These are phyloP conservation scores for Pituophis catenifer DNA, from an alignment of 2,113 vertebrate genomes.

Conservation along the genomic window DNA sequence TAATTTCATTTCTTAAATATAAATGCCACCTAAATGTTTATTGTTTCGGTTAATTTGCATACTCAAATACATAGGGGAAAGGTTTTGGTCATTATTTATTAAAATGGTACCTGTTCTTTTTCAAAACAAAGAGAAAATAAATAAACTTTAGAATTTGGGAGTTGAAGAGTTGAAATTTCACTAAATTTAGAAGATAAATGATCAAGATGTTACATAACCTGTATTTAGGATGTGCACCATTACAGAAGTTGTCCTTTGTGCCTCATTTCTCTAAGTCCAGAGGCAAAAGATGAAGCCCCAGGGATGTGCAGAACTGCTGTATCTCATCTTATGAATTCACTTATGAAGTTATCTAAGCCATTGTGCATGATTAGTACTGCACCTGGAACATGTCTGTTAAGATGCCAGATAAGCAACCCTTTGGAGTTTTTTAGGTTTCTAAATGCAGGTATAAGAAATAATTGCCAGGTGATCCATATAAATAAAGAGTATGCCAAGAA, in stretches of 20 bases:
- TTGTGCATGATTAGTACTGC: background rate
- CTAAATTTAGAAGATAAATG: background rate
- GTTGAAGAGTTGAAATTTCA: background rate
- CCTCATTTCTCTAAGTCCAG: background rate
- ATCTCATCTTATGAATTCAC: background rate
- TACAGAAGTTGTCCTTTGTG: background rate
- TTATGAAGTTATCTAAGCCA: background rate
- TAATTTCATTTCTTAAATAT: background rate
- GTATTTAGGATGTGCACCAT: background rate
- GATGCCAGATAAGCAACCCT: background rate
- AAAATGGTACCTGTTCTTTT: background rate
- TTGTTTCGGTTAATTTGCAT: background rate
- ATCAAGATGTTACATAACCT: background rate
- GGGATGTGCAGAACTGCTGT: background rate
- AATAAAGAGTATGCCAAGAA: constrained; percentile 6
- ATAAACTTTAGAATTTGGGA: background rate
- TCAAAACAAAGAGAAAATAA: background rate
- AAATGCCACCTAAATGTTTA: background rate
- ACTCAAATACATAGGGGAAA: background rate
- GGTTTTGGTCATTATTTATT: background rate
- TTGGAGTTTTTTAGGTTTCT: rapidly evolving
- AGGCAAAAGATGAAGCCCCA: background rate
- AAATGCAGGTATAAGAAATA: background rate
- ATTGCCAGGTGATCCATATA: background rate
- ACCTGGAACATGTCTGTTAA: background rate